Evolutionary conservation across 2,888 invertebrate species (phyloP), one percentile per base, ranked within the genome.

Genomic region (Tipula lateralis): DNA sequence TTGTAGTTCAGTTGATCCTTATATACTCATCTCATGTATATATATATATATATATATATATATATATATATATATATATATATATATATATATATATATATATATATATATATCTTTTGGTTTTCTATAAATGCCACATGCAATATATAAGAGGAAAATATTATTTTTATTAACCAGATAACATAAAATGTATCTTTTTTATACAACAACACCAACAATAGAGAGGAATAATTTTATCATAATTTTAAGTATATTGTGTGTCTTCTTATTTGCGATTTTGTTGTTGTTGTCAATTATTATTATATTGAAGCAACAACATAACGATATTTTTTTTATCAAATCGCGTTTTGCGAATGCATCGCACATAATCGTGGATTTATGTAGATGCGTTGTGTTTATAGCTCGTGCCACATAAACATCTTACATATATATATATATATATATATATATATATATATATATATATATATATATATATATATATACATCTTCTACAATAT

Each of bases 1-100:
- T 66, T 66, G 66, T 66, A 66, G 66, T 66, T 66, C 66, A 66
- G 66, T 24, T 66, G 66, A 66, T 66, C 66, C 66, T 24, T 66
- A 66, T 66, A 66, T 50, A 39, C n/a, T 39, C 13, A 13, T 39
- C 32, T 32, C 7, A 13, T 39, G 13, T 39, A 13, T 39, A 13
- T 39, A 39, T 39, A n/a, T 13, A 39, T 1, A 12, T 13, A 39
- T 39, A 39, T 2, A 13, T 13, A 39, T 13, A n/a, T n/a, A n/a
- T n/a, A n/a, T n/a, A n/a, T n/a, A n/a, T n/a, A n/a, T n/a, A n/a
- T n/a, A 24, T 24, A n/a, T 66, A 13, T 66, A 24, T 24, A n/a
- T 66, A 13, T 66, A 24, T n/a, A 24, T 66, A 9, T 24, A 24
- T 12, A 24, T 13, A n/a, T 66, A 44, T 0, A 16, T 16, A 66